These are phyloP conservation scores for Autographa gamma DNA, from an alignment of 2,888 invertebrate species.

Conservation along the genomic window DNA sequence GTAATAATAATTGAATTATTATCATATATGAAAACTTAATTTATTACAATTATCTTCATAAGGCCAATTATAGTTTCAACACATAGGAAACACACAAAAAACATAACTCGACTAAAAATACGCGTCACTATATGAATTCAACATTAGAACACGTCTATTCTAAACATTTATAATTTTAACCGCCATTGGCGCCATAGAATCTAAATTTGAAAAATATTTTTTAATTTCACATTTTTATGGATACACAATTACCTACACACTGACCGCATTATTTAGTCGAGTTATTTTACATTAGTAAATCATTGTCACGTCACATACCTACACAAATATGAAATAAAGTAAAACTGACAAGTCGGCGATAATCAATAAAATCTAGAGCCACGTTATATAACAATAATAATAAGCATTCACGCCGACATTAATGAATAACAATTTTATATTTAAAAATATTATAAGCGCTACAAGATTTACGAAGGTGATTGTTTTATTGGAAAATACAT, in stretches of 20 bases:
- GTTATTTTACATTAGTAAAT: slow-evolving; percentile 34
- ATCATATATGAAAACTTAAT: slow-evolving; percentile 56
- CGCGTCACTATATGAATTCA: slow-evolving; percentile 20
- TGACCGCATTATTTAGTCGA: slow-evolving; percentile 47
- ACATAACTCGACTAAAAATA: slow-evolving; percentile 53
- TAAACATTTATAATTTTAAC: slow-evolving; percentile 37
- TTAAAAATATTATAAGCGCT: slow-evolving; percentile 46
- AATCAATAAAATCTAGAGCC: slow-evolving; percentile 35
- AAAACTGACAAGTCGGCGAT: slow-evolving; percentile 21
- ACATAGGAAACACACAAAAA: slow-evolving; percentile 19
- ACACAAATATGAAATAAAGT: slow-evolving; percentile 30
- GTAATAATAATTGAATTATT: slow-evolving; percentile 64
- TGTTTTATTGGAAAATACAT: slow-evolving; percentile 34
- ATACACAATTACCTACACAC: slow-evolving; percentile 6
- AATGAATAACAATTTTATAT: slow-evolving; percentile 40
- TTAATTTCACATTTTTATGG: slow-evolving; percentile 23
- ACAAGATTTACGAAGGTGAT: slow-evolving; percentile 54
- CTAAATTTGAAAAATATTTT: slow-evolving; percentile 41
- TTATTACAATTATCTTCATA: slow-evolving; percentile 57
- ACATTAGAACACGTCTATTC: slow-evolving; percentile 35
- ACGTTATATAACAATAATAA: slow-evolving; percentile 41
- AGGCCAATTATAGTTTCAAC: slow-evolving; percentile 63
- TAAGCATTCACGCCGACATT: slow-evolving; percentile 43
- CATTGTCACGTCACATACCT: slow-evolving; percentile 42
- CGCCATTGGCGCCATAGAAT: slow-evolving; percentile 22